phyloP scores from a whole-genome alignment of 2,888 invertebrate species.

The Zonitis immaculata region DNA sequence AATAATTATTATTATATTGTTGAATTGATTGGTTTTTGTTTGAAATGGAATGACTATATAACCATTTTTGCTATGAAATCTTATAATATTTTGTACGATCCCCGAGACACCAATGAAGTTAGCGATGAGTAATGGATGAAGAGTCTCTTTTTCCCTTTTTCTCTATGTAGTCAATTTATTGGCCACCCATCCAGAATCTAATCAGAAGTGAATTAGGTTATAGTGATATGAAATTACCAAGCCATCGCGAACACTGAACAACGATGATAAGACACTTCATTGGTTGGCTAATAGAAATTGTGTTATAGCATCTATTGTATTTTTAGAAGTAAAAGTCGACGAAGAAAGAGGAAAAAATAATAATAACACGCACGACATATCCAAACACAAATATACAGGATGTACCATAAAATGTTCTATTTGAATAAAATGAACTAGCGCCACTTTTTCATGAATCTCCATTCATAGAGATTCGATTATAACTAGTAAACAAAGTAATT shows the following conservation, averaged over 20 bases:
- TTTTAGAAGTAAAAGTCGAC: neutral
- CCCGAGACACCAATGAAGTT: constrained; percentile 47
- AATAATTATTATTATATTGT: constrained; percentile 23
- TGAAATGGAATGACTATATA: constrained; percentile 38
- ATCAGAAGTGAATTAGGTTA: constrained; percentile 48
- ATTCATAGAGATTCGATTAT: too few species aligned
- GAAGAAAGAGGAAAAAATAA: neutral
- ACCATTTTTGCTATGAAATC: constrained; percentile 43
- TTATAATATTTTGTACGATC: constrained; percentile 36
- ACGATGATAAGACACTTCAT: constrained; percentile 48
- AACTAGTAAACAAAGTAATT: too few species aligned
- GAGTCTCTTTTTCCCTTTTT: too few species aligned
- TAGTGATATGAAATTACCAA: constrained; percentile 48
- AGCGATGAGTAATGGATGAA: constrained; percentile 47
- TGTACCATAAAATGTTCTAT: too few species aligned
- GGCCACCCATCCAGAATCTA: constrained; percentile 50
- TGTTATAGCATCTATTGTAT: constrained; percentile 36
- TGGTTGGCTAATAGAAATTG: constrained; percentile 42
- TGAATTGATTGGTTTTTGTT: constrained; percentile 27
- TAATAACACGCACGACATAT: neutral
- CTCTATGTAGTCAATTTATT: constrained; percentile 50
- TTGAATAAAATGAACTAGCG: too few species aligned
- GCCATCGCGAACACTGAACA: constrained; percentile 44
- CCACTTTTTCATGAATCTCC: too few species aligned
- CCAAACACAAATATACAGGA: constrained; percentile 25